These are phyloP conservation scores for Neomorphus geoffroyi DNA, from an alignment of 2,797 vertebrate species.

Conservation along the genomic window DNA sequence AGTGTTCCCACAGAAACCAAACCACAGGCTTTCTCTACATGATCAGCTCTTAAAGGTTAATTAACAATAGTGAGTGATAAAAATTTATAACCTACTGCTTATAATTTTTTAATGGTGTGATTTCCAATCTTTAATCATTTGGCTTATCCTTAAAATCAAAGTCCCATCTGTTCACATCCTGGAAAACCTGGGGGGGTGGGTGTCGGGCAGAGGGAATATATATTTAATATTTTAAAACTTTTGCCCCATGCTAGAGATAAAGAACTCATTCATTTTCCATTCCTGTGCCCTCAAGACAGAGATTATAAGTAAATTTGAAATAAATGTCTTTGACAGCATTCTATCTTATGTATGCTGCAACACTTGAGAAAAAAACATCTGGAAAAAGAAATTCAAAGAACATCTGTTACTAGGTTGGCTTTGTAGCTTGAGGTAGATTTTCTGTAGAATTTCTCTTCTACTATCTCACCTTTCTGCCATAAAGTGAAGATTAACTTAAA, in stretches of 20 bases:
- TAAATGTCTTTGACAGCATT: background rate
- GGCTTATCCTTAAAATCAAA: constrained; percentile 5
- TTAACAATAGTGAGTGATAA: constrained; percentile 72
- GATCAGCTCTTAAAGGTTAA: constrained; percentile 80
- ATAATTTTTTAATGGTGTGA: constrained; percentile 77
- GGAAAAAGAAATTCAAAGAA: background rate
- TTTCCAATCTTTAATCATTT: constrained; percentile 64
- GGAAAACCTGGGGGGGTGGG: background rate
- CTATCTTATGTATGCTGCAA: background rate
- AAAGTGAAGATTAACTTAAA: background rate
- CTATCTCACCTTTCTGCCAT: background rate
- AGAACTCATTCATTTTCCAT: background rate
- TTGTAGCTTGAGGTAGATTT: background rate
- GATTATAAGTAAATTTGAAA: background rate
- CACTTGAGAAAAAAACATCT: background rate
- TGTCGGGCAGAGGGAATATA: background rate
- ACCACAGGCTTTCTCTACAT: constrained; percentile 54
- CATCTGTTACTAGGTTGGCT: background rate
- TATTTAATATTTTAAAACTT: constrained; percentile 6
- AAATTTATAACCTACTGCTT: constrained; percentile 74
- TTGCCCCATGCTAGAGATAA: background rate
- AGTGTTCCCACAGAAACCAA: constrained; percentile 62
- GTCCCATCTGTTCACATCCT: constrained; percentile 18
- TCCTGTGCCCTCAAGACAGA: background rate
- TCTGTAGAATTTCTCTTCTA: background rate